A percentile compares a stretch with the other conserved stretches of the same genome.
phyloP scores from a whole-genome alignment of 2,888 invertebrate genomes.

The Diadegma fenestrale region DNA sequence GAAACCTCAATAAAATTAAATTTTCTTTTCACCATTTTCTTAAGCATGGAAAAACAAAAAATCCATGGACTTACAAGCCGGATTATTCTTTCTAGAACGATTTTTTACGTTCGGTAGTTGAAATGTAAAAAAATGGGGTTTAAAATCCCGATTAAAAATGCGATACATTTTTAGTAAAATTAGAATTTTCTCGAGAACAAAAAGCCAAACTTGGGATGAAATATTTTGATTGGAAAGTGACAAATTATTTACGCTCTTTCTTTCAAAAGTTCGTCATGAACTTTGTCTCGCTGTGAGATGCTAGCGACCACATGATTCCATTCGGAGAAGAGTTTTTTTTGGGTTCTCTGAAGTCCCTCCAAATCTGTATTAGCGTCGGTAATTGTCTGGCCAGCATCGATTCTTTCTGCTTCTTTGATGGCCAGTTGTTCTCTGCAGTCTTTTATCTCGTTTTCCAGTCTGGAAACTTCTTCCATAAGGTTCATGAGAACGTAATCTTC shows the following conservation, averaged over 20 bases:
- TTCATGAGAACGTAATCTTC: slow-evolving; percentile 89
- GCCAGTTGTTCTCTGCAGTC: slow-evolving; percentile 88
- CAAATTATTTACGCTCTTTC: slow-evolving; percentile 86
- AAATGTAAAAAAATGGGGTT: too few species aligned
- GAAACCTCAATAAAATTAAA: too few species aligned
- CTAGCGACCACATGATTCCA: slow-evolving; percentile 92
- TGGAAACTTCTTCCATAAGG: slow-evolving; percentile 90
- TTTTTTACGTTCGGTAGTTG: too few species aligned
- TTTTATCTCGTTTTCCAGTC: slow-evolving; percentile 88
- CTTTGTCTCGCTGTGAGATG: slow-evolving; percentile 89
- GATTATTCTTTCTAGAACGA: too few species aligned
- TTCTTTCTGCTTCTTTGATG: slow-evolving; percentile 88
- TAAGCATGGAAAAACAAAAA: too few species aligned
- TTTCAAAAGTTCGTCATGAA: slow-evolving; percentile 87
- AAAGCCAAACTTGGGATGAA: background rate
- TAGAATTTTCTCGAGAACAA: too few species aligned
- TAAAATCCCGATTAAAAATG: too few species aligned
- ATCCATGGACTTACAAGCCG: too few species aligned
- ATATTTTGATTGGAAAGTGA: background rate
- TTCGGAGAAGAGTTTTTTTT: slow-evolving; percentile 89
- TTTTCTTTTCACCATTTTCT: too few species aligned
- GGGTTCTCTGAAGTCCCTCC: slow-evolving; percentile 90
- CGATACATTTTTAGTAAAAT: background rate
- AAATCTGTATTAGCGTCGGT: slow-evolving; percentile 91
- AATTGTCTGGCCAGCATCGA: slow-evolving; percentile 87